phyloP scores from a whole-genome alignment of 2,888 invertebrate genomes.

The Pseudoips prasinana region DNA sequence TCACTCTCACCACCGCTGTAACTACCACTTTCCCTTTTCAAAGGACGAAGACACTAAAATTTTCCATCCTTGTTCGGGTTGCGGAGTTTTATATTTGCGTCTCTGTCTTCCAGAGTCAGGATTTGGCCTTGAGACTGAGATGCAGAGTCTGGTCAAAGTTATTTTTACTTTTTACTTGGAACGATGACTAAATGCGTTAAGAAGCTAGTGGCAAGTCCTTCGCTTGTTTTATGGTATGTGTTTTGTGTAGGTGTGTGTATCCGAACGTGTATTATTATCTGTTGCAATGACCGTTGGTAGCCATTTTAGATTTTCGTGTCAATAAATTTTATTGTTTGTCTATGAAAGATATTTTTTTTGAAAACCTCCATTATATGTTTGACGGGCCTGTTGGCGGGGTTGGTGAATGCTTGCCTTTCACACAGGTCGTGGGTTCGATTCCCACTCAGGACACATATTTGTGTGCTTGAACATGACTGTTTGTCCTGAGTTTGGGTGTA shows the following conservation, averaged over 20 bases:
- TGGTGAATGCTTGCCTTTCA: no score
- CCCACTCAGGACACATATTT: no score
- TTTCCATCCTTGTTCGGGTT: conserved; percentile 36
- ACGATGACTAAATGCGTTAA: conserved; percentile 78
- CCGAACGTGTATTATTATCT: conserved; percentile 32
- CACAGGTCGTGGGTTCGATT: no score
- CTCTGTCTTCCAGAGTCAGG: conserved; percentile 58
- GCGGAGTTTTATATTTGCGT: conserved; percentile 30
- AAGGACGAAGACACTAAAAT: conserved; percentile 75
- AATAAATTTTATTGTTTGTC: no score
- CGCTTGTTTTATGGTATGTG: conserved; percentile 38
- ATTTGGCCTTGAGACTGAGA: conserved; percentile 78
- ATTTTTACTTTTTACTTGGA: conserved; percentile 79
- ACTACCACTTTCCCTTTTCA: conserved; percentile 81
- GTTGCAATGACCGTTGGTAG: conserved; percentile 33
- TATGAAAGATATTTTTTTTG: no score
- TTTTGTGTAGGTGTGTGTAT: conserved; percentile 35
- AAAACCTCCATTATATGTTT: no score
- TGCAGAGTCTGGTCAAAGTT: conserved; percentile 70
- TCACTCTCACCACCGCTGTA: conserved; percentile 73
- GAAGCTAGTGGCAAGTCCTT: conserved; percentile 47
- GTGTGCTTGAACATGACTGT: no score
- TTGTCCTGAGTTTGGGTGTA: no score
- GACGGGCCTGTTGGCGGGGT: no score
- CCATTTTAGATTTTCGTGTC: conserved; percentile 23